Conservation (phyloP, 92 coral and sea anemone species). For the Zoanthus sociatus region DNA sequence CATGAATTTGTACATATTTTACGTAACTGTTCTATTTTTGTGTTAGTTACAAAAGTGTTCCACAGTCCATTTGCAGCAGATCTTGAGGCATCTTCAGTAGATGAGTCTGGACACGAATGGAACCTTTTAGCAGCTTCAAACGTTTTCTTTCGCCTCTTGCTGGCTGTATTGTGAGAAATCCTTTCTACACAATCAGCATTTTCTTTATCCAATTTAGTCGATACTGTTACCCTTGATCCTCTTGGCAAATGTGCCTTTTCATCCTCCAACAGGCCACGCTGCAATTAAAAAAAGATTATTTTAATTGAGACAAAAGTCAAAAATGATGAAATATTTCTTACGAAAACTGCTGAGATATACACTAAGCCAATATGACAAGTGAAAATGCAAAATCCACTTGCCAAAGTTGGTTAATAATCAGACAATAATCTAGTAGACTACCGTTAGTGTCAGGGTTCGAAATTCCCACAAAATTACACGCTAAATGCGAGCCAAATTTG, state of each 20-base stretch:
- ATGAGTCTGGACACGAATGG: slow-evolving; percentile 53
- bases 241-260: slow-evolving; percentile 35
- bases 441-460: slow-evolving; percentile 14
- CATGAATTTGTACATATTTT: slow-evolving; percentile 47
- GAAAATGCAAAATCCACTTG: slow-evolving; percentile 31
- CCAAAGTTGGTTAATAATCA: slow-evolving; percentile 27
- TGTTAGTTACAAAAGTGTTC: slow-evolving; percentile 62
- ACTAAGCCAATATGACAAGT: slow-evolving; percentile 33
- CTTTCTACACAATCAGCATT: slow-evolving; percentile 54
- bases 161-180: slow-evolving; percentile 47
- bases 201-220: slow-evolving; percentile 51
- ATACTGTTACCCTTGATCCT: slow-evolving; percentile 36
- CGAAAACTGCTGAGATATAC: slow-evolving; percentile 24
- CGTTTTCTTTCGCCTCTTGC: slow-evolving; percentile 57
- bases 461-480: too few relatives aligned
- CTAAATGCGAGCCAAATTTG: too few relatives aligned
- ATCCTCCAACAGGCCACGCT: slow-evolving; percentile 43
- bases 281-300: slow-evolving; percentile 22
- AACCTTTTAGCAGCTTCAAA: slow-evolving; percentile 50
- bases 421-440: slow-evolving; percentile 20
- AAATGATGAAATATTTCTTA: slow-evolving; percentile 22
- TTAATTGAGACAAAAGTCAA: slow-evolving; percentile 30
- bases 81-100: slow-evolving; percentile 48
- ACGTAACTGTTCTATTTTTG: slow-evolving; percentile 44
- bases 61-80: slow-evolving; percentile 65